These are phyloP conservation scores for Platysteira castanea DNA, from an alignment of 2,113 vertebrate genomes.

Conservation along the genomic window DNA sequence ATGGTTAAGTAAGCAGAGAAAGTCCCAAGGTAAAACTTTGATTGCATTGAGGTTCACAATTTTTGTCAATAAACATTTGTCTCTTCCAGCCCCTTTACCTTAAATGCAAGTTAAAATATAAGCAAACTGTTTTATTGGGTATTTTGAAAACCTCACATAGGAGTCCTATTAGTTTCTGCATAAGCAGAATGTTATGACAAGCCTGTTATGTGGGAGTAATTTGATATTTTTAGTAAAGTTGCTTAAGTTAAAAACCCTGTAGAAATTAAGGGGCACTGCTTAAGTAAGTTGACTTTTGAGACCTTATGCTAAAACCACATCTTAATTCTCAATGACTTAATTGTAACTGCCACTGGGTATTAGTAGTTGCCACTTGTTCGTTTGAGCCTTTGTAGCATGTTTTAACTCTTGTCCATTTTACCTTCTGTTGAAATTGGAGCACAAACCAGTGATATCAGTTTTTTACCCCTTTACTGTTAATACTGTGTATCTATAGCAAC, in stretches of 20 bases:
- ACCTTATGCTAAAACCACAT: not conserved
- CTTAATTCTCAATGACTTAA: not conserved
- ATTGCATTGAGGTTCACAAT: conserved; percentile 55
- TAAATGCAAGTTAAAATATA: conserved; percentile 35
- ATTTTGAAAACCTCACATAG: conserved; percentile 27
- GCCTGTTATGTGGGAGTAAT: not conserved
- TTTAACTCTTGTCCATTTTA: conserved; percentile 16
- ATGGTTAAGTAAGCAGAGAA: conserved; percentile 70
- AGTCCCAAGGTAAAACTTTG: conserved; percentile 65
- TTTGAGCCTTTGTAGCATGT: conserved; percentile 8
- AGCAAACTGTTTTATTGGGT: conserved; percentile 51
- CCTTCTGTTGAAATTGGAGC: conserved; percentile 11
- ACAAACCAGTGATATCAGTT: not conserved
- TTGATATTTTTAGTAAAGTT: not conserved
- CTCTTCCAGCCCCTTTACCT: conserved; percentile 40
- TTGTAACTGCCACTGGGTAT: conserved; percentile 22
- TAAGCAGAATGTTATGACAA: not conserved
- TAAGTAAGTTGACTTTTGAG: not conserved
- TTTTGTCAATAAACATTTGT: conserved; percentile 50
- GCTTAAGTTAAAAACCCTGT: not conserved
- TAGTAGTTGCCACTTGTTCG: conserved; percentile 36
- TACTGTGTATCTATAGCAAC: not conserved
- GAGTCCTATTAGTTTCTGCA: not conserved
- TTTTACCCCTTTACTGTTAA: not conserved
- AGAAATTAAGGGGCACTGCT: not conserved